These are phyloP conservation scores for Gymnorhina tibicen DNA, from an alignment of 2,113 vertebrate genomes.

Conservation along the genomic window DNA sequence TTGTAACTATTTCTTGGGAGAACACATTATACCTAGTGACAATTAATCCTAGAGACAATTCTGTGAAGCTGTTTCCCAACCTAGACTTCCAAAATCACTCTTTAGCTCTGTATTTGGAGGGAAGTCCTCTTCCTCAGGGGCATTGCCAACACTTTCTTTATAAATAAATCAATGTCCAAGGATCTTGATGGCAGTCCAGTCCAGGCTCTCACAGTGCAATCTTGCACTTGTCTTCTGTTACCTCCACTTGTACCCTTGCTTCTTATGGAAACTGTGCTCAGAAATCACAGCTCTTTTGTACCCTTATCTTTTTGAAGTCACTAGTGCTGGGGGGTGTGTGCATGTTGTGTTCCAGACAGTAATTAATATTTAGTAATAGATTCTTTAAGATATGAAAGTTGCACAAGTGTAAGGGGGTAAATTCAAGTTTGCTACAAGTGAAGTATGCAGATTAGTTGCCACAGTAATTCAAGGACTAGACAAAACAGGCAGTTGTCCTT, in stretches of 20 bases:
- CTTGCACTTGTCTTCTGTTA: neutral
- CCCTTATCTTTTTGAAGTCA: neutral
- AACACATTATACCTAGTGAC: neutral
- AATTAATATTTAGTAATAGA: neutral
- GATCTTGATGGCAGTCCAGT: neutral
- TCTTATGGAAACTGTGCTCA: neutral
- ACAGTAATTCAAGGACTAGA: neutral
- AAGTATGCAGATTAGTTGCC: conserved; percentile 6
- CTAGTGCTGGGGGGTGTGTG: too few relatives aligned
- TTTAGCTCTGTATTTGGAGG: neutral
- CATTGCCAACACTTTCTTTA: neutral
- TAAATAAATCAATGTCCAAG: neutral
- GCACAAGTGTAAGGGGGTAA: neutral
- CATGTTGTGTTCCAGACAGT: neutral
- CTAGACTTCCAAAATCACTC: neutral
- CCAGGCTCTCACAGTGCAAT: neutral
- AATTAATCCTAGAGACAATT: neutral
- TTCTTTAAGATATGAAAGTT: neutral
- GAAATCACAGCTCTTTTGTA: neutral
- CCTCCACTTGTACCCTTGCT: neutral
- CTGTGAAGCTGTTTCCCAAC: neutral
- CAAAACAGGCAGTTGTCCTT: neutral
- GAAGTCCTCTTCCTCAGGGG: neutral
- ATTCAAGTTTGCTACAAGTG: neutral
- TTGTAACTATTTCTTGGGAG: neutral